Conservation (phyloP, 2,888 invertebrate species). For the Lasioglossum oenotherae region DNA sequence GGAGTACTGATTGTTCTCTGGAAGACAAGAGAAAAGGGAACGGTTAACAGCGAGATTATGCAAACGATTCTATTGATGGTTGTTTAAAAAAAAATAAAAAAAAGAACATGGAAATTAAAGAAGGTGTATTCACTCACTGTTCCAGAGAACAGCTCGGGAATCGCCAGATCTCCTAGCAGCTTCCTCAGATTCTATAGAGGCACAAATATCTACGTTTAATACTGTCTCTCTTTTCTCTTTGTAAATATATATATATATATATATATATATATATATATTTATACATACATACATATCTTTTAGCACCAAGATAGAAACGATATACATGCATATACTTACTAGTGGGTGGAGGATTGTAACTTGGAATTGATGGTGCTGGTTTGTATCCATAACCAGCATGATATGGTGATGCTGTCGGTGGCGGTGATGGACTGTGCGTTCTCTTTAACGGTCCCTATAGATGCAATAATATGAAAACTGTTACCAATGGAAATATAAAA, state of each 20-base stretch:
- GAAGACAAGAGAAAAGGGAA: constrained; percentile 36
- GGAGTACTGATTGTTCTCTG: constrained; percentile 83
- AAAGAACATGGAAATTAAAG: constrained; percentile 48
- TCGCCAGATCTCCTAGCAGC: constrained; percentile 92
- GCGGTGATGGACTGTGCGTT: constrained; percentile 88
- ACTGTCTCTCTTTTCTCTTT: constrained; percentile 53
- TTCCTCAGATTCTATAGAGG: constrained; percentile 90
- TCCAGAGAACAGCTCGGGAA: constrained; percentile 93
- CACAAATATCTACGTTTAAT: constrained; percentile 74
- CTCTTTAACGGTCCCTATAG: constrained; percentile 87
- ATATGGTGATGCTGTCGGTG: constrained; percentile 85
- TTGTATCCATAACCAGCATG: constrained; percentile 86
- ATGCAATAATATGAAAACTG: background rate
- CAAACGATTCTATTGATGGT: background rate
- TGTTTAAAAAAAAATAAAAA: constrained; percentile 49
- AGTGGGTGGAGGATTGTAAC: constrained; percentile 87
- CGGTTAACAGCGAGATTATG: constrained; percentile 3
- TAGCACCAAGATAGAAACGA: background rate
- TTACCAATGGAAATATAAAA: background rate
- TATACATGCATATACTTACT: constrained; percentile 83
- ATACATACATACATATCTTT: background rate
- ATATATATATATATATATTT: too few species aligned
- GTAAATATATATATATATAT: constrained; percentile 4
- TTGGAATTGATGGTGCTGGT: constrained; percentile 85
- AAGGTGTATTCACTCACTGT: constrained; percentile 88